Base-by-base conservation (phyloP, 2,888 invertebrate genomes). In the Sinotaia quadrata region DNA sequence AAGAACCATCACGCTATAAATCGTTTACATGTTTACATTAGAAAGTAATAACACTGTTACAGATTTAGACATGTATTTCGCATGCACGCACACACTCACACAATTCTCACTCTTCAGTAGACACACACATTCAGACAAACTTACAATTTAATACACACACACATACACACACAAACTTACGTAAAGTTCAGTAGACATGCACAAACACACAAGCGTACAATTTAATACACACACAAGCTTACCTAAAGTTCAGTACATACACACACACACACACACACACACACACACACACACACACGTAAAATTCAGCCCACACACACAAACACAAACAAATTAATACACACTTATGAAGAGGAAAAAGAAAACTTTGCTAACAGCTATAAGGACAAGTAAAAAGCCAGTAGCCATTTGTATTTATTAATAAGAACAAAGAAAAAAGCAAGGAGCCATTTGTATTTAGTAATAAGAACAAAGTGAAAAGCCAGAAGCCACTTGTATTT, bases 231-330 rank as follows among this genome's bases (percentile, higher is more conserved):
- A n/a, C 51, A 49, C 21, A n/a, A 18, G 24, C 21, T 8, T 24
- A 49, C 12, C 7, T 24, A 49, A 18, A n/a, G n/a, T 21, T 24
- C 7, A 8, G 24, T 24, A n/a, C 51, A 49, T 24, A n/a, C 51
- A 49, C 51, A 49, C 51, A n/a, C 51, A 49, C 51, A n/a, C 51
- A 49, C 51, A n/a, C 51, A 49, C 51, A n/a, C 51, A 49, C 51
- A n/a, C 51, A 49, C 21, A 49, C 21, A 49, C 51, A 49, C 51
- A 49, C 51, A 8, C 51, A 49, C 10, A 49, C 51, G 7, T n/a
- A 49, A 7, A n/a, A 18, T 21, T 24, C 7, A 18, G 24, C 10
- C 7, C 51, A 49, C 21, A 49, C 51, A 49, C 51, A 49, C 51
- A 49, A 7, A n/a, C 51, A 24, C 21, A 49, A 8, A 49, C 12